A percentile compares a stretch with the other conserved stretches of the same genome.
These are phyloP conservation scores for Clarias magur DNA, from an alignment of 2,113 vertebrate genomes.

Conservation along the genomic window DNA sequence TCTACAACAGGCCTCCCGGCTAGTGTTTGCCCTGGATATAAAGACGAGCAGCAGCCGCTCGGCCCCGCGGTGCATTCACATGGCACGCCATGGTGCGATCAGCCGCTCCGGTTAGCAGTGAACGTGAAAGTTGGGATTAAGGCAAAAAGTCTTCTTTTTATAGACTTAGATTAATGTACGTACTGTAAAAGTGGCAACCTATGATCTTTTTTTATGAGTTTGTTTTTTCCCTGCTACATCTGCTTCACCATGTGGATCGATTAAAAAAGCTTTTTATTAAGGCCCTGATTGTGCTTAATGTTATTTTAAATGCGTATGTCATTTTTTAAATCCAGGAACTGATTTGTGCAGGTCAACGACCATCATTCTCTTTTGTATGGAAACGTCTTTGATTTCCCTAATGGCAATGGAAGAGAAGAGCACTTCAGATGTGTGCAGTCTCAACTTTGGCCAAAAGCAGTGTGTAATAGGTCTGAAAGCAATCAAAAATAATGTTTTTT, in stretches of 20 bases:
- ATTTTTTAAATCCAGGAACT: slow-evolving; percentile 5
- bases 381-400: not conserved
- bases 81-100: slow-evolving; percentile 59
- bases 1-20: slow-evolving; percentile 64
- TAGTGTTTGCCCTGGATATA: slow-evolving; percentile 63
- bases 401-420: not conserved
- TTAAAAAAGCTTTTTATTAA: not conserved
- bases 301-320: slow-evolving; percentile 1
- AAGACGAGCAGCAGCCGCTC: slow-evolving; percentile 54
- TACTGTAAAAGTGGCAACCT: not conserved
- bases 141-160: not conserved
- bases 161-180: not conserved
- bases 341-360: not conserved
- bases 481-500: not conserved
- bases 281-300: not conserved
- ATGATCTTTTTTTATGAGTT: not conserved
- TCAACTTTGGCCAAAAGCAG: not conserved
- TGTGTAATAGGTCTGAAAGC: not conserved
- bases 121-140: not conserved
- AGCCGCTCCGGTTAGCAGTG: slow-evolving; percentile 27
- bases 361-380: not conserved
- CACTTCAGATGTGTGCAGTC: not conserved
- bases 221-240: not conserved
- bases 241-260: not conserved
- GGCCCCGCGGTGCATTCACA: slow-evolving; percentile 58